Percentiles rank a stretch among this genome's conserved stretches.
These are phyloP conservation scores for Nymphalis polychloros DNA, from an alignment of 2,888 invertebrate species.

Conservation along the genomic window DNA sequence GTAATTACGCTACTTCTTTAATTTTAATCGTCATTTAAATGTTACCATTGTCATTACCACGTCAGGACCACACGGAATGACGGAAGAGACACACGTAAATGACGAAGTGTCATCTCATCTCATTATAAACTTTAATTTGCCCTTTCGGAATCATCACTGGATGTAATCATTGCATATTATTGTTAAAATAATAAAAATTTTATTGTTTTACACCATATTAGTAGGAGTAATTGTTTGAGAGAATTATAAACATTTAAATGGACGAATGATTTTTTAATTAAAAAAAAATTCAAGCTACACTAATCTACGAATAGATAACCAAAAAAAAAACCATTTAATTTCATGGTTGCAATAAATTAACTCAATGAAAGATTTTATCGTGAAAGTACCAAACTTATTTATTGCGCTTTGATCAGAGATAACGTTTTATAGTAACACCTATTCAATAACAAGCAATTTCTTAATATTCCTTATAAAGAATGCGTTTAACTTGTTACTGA, in stretches of 20 bases:
- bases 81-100: conserved; percentile 6
- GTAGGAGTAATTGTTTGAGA: background rate
- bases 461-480: conserved; percentile 26
- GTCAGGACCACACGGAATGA: conserved; percentile 34
- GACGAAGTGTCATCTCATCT: background rate
- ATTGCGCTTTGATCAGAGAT: conserved; percentile 30
- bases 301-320: conserved; percentile 9
- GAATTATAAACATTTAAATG: background rate
- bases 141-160: conserved; percentile 10
- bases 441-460: conserved; percentile 30
- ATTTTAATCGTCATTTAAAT: conserved; percentile 36
- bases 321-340: conserved; percentile 14
- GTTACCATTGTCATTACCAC: conserved; percentile 42
- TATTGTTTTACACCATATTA: background rate
- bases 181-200: conserved; percentile 4
- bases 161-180: conserved; percentile 17
- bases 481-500: conserved; percentile 19
- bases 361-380: conserved; percentile 32
- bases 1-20: conserved; percentile 37
- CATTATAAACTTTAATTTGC: conserved; percentile 23
- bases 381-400: conserved; percentile 33
- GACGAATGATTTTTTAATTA: background rate
- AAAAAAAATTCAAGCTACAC: conserved; percentile 6
- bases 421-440: conserved; percentile 32
- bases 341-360: conserved; percentile 28